Base-by-base conservation (phyloP, 2,113 vertebrate species). In the Planiliza haematocheilus region DNA sequence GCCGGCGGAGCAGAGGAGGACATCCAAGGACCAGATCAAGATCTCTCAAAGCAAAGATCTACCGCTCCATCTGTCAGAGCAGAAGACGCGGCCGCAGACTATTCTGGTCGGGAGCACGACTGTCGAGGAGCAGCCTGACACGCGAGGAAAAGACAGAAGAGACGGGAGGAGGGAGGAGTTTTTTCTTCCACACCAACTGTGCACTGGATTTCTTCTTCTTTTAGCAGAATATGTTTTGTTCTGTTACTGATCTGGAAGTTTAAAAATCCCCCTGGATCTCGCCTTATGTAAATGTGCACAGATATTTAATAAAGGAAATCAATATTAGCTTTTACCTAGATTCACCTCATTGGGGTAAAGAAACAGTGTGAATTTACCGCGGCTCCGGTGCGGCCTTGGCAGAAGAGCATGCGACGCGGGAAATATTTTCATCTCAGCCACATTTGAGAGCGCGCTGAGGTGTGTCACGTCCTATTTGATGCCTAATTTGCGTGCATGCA, bases 1-100 rank as follows among this genome's bases (percentile, higher is more conserved):
- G 34, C 70, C 50, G 7, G 42, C 16, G 49, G 18, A 56, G 70
- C 61, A 42, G 50, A 68, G 43, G 65, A 71, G 41, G 63, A 76
- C 36, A 39, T 74, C 69, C 63, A 57, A 79, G 67, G 59, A 63
- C 55, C 56, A n/a, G 57, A 83, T 86, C 70, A 81, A 71, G 76
- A 76, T 56, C 51, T 61, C 17, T 61, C 17, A 11, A n/a, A 11
- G 57, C 41, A 42, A 65, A 84, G 81, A 79, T 77, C 61, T 65
- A 70, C 60, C 57, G 50, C 59, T 85, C 77, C 82, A 72, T 66
- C 79, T 83, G 86, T 82, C 69, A 48, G 59, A 63, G 69, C 9
- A 21, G 72, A 82, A 57, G 48, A 62, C 34, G 9, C 12, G 53
- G 53, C 52, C 52, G 42, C 46, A 66, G 36, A 69, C 59, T 48